phyloP scores from a whole-genome alignment of 1,140 invertebrate species.

The Harpegnathos saltator region DNA sequence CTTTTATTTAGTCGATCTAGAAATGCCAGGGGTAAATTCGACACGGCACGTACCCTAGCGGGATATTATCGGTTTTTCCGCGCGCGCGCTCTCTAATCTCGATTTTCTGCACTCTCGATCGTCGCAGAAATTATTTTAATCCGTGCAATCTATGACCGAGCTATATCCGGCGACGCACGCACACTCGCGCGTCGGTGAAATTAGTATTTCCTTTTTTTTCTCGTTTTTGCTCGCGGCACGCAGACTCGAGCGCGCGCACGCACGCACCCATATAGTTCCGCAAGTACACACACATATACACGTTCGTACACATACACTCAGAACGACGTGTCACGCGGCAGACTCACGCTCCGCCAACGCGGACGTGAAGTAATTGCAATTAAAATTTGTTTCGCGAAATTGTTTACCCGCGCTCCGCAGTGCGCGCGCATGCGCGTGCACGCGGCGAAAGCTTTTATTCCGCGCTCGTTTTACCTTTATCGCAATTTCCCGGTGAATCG shows the following conservation, averaged over 20 bases:
- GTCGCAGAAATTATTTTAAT: conserved; percentile 9
- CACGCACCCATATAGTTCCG: neutral
- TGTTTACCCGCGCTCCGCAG: conserved; percentile 63
- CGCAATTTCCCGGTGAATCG: conserved; percentile 53
- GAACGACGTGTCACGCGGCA: conserved; percentile 20
- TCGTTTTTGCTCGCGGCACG: conserved; percentile 14
- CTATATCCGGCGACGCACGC: no score
- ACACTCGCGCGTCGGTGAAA: neutral
- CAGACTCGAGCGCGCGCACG: conserved; percentile 6
- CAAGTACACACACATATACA: neutral
- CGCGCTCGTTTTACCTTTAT: conserved; percentile 64
- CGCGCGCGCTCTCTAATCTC: neutral
- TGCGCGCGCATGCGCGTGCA: neutral
- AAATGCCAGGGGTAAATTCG: conserved; percentile 9
- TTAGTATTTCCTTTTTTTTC: conserved; percentile 20
- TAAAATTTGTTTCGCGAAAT: conserved; percentile 75
- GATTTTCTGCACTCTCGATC: conserved; percentile 16
- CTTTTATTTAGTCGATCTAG: conserved; percentile 8
- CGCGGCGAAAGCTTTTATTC: conserved; percentile 57
- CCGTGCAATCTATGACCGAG: conserved; percentile 9
- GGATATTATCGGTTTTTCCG: neutral
- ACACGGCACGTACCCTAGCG: neutral
- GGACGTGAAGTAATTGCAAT: conserved; percentile 71
- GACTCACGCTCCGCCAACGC: conserved; percentile 60
- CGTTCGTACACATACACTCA: conserved; percentile 23